Evolutionary conservation across 2,797 vertebrate species (phyloP).

Genomic region (Sternarchorhynchus goeldii): DNA sequence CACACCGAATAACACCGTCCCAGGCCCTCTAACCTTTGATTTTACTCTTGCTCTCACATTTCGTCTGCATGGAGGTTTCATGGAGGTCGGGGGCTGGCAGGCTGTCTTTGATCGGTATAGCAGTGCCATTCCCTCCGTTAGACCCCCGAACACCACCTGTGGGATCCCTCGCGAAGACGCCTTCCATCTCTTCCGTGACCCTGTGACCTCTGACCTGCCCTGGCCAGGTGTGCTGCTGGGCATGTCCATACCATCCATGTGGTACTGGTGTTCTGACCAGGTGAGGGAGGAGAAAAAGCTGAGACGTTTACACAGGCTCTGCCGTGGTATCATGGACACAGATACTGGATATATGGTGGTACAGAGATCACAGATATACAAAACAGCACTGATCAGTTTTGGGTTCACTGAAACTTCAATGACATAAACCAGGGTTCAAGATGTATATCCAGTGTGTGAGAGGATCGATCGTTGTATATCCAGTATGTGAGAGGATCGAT

Average conservation of each 20-base stretch:
- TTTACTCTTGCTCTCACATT: background rate
- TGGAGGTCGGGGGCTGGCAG: conserved; percentile 84
- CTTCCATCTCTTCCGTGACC: conserved; percentile 92
- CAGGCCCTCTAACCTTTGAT: background rate
- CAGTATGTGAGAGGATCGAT: background rate
- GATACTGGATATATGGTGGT: too few relatives aligned
- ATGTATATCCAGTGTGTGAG: background rate
- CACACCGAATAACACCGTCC: background rate
- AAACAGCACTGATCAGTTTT: too few relatives aligned
- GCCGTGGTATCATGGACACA: background rate
- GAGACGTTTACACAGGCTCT: conserved; percentile 14
- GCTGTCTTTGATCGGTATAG: conserved; percentile 82
- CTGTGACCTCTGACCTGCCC: conserved; percentile 88
- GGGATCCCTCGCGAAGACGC: conserved; percentile 88
- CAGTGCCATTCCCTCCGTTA: conserved; percentile 79
- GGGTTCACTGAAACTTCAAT: too few relatives aligned
- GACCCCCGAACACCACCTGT: conserved; percentile 85
- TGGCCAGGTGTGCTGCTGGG: conserved; percentile 93
- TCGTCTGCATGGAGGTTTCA: conserved; percentile 77
- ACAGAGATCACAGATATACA: too few relatives aligned
- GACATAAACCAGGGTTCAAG: too few relatives aligned
- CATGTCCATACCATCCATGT: conserved; percentile 92
- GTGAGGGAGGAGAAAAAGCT: conserved; percentile 64
- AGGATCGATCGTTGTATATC: background rate
- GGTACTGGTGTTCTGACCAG: conserved; percentile 99